A percentile compares a stretch with the other conserved stretches of the same genome.
Evolutionary conservation across 2,797 vertebrate species (phyloP).

Genomic region (Myotis planiceps): DNA sequence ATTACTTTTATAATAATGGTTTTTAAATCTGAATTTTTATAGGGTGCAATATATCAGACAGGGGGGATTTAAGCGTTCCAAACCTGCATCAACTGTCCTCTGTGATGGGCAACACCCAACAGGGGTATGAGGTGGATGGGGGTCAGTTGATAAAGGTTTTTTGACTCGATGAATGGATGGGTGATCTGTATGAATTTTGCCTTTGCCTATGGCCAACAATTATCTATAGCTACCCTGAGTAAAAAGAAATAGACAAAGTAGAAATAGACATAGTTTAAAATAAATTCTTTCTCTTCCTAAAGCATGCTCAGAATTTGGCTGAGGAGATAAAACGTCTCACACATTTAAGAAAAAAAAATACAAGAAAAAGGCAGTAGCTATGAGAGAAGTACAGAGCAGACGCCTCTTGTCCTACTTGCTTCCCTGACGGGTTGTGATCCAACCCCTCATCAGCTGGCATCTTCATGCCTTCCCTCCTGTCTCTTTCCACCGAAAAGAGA

Average conservation of each 20-base stretch:
- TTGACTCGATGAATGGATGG: not conserved
- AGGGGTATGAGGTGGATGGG: not conserved
- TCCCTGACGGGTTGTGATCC: not conserved
- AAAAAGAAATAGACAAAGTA: not conserved
- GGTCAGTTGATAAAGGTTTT: not conserved
- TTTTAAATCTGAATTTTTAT: not conserved
- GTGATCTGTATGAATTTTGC: not conserved
- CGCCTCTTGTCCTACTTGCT: not conserved
- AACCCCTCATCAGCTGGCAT: not conserved
- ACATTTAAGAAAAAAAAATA: not conserved
- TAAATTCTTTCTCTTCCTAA: not conserved
- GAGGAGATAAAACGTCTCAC: not conserved
- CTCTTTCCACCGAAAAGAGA: not conserved
- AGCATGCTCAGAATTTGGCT: not conserved
- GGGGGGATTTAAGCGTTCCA: not conserved
- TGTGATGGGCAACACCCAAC: not conserved
- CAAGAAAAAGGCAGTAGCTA: not conserved
- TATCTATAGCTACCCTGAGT: not conserved
- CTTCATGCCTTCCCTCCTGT: not conserved
- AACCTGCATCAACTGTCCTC: not conserved
- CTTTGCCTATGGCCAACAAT: not conserved
- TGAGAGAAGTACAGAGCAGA: not conserved
- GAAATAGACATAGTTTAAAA: not conserved
- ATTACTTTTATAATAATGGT: not conserved
- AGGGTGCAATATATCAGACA: not conserved